Evolutionary conservation across 2,797 vertebrate genomes (phyloP).

Genomic region (Mastacembelus armatus): DNA sequence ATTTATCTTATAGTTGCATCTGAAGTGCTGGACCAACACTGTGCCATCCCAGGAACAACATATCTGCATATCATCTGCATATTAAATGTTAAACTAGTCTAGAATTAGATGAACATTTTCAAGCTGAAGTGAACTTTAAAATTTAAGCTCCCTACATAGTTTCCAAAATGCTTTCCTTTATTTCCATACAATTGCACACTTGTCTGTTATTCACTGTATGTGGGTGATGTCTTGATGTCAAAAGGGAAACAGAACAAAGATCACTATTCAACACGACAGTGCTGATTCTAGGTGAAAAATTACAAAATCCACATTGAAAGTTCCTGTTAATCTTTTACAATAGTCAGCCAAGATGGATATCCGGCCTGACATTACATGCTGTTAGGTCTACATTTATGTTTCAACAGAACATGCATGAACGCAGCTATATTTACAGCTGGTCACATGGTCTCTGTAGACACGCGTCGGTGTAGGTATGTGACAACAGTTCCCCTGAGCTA

Average conservation of each 20-base stretch:
- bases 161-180: constrained; percentile 17
- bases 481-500: neutral
- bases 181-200: neutral
- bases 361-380: constrained; percentile 23
- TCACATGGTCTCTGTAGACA: constrained; percentile 26
- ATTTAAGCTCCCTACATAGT: too few relatives aligned
- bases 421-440: constrained; percentile 35
- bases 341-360: neutral
- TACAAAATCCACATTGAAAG: too few relatives aligned
- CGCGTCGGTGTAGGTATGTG: neutral
- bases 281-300: neutral
- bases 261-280: neutral
- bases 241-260: neutral
- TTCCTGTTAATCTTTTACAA: too few relatives aligned
- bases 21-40: too few relatives aligned
- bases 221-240: constrained; percentile 6
- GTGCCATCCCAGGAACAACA: too few relatives aligned
- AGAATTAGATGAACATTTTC: too few relatives aligned
- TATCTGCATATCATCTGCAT: too few relatives aligned
- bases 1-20: too few relatives aligned
- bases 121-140: too few relatives aligned
- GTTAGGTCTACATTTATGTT: constrained; percentile 30
- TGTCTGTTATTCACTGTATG: neutral
- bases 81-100: too few relatives aligned
- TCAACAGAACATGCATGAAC: constrained; percentile 36